Evolutionary conservation across 2,797 vertebrate genomes (phyloP).

Genomic region (Eurystomus glaucurus): DNA sequence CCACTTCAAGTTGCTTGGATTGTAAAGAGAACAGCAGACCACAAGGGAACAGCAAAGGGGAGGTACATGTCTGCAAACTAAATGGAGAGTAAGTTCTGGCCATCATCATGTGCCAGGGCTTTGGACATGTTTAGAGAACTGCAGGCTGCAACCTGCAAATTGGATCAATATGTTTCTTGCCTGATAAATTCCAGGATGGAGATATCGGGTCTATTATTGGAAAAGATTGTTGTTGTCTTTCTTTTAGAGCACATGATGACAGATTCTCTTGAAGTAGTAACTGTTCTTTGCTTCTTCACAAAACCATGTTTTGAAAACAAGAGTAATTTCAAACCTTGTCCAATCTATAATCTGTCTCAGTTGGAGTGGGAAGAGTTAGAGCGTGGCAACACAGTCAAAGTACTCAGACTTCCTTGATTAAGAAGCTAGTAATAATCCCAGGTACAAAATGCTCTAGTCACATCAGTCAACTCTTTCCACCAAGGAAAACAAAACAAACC

Average conservation of each 20-base stretch:
- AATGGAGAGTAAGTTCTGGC: slow-evolving; percentile 27
- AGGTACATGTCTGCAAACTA: neutral
- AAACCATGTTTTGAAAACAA: slow-evolving; percentile 10
- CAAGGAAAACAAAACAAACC: neutral
- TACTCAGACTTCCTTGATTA: slow-evolving; percentile 11
- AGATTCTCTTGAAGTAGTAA: slow-evolving; percentile 44
- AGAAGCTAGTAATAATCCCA: neutral
- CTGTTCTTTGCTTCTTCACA: slow-evolving; percentile 9
- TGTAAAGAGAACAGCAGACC: slow-evolving; percentile 2
- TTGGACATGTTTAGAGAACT: slow-evolving; percentile 45
- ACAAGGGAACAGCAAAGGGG: neutral
- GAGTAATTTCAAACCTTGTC: neutral
- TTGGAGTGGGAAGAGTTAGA: neutral
- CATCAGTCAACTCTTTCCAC: neutral
- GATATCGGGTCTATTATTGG: slow-evolving; percentile 61
- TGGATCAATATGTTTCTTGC: slow-evolving; percentile 72
- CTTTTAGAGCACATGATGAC: slow-evolving; percentile 67
- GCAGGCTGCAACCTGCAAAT: slow-evolving; percentile 66
- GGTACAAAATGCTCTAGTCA: neutral
- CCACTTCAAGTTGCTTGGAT: neutral
- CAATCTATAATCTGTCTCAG: neutral
- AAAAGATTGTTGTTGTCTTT: slow-evolving; percentile 62
- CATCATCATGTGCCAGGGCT: slow-evolving; percentile 19
- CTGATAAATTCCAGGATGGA: slow-evolving; percentile 68
- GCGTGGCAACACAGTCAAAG: neutral